Conservation (phyloP, 1,140 invertebrate species). For the Drosophila pallidifrons region DNA sequence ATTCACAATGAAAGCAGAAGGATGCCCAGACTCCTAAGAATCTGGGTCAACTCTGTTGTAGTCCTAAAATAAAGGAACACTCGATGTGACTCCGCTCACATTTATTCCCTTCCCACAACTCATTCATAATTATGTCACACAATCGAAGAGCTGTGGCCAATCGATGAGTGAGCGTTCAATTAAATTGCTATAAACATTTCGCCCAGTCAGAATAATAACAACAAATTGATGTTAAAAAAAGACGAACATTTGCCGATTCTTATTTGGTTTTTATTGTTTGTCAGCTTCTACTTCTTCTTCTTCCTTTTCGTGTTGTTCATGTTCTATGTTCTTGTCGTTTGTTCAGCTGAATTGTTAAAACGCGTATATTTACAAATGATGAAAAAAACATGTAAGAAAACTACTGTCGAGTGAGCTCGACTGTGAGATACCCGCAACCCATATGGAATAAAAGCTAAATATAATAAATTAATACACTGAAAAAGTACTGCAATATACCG, state of each 20-base stretch:
- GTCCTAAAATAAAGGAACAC: constrained; percentile 4
- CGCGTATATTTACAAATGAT: constrained; percentile 34
- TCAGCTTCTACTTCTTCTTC: background rate
- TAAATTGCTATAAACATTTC: constrained; percentile 42
- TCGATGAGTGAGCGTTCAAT: constrained; percentile 56
- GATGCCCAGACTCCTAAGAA: constrained; percentile 10
- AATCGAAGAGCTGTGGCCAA: constrained; percentile 1
- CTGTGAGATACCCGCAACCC: no score
- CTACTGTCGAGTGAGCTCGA: no score
- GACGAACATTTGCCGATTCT: constrained; percentile 27
- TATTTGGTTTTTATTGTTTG: background rate
- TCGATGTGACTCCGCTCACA: background rate
- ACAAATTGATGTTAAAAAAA: constrained; percentile 11
- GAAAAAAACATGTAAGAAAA: background rate
- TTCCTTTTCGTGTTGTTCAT: background rate
- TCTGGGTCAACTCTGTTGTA: constrained; percentile 21
- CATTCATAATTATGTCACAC: constrained; percentile 29
- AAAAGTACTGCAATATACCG: no score
- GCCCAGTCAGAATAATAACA: constrained; percentile 51
- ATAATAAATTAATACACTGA: no score
- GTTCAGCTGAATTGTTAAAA: constrained; percentile 34
- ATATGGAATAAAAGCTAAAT: no score
- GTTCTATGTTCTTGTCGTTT: constrained; percentile 28
- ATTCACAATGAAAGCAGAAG: constrained; percentile 29
- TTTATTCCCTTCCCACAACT: constrained; percentile 8